Percentiles rank a stretch among this genome's conserved stretches.
Evolutionary conservation across 2,797 vertebrate genomes (phyloP).

Genomic region (Sebastes trivittatus): DNA sequence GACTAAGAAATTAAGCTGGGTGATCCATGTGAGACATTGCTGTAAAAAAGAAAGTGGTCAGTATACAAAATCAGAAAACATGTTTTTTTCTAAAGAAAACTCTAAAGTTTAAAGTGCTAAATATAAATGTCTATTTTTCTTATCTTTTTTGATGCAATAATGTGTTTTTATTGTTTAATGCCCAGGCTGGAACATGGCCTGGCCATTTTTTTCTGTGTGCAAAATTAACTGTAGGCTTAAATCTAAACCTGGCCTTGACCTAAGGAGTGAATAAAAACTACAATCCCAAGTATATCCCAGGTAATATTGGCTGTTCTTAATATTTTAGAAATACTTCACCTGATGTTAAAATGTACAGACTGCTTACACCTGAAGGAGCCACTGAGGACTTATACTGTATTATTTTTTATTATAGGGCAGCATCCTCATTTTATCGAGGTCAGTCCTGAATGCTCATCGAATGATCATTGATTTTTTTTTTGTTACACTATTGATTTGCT

Average conservation of each 20-base stretch:
- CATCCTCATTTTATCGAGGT: background rate
- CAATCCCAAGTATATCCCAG: background rate
- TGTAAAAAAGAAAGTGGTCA: background rate
- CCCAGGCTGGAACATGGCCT: background rate
- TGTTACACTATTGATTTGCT: background rate
- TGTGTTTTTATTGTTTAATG: background rate
- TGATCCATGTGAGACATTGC: background rate
- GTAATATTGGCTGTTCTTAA: background rate
- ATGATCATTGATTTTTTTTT: background rate
- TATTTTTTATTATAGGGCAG: background rate
- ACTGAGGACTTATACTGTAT: background rate
- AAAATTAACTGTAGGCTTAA: background rate
- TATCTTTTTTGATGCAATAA: background rate
- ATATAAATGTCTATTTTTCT: background rate
- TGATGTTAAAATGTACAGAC: background rate
- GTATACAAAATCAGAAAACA: background rate
- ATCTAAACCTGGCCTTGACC: background rate
- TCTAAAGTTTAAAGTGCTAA: background rate
- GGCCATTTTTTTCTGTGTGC: background rate
- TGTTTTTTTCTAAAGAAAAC: background rate
- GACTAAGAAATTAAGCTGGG: background rate
- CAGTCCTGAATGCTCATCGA: background rate
- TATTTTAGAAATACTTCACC: background rate
- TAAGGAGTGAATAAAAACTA: background rate
- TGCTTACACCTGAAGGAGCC: background rate